Percentiles rank a stretch among this genome's conserved stretches.
phyloP scores from a whole-genome alignment of 2,888 invertebrate species.

The Diabrotica balteata region DNA sequence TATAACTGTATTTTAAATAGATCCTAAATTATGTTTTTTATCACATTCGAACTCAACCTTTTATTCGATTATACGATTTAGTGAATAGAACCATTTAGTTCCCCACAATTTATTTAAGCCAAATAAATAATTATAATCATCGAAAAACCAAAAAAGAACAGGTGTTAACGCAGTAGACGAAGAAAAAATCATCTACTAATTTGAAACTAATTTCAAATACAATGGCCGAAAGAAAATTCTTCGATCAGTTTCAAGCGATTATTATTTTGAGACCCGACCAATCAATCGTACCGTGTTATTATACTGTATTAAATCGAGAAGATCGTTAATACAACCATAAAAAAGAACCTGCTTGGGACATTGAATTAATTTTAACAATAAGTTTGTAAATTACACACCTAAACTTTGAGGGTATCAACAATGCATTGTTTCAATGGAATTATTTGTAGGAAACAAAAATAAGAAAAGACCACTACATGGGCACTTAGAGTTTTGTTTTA shows the following conservation, averaged over 20 bases:
- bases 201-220: slow-evolving; percentile 53
- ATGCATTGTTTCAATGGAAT: slow-evolving; percentile 31
- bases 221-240: slow-evolving; percentile 49
- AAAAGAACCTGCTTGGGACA: slow-evolving; percentile 48
- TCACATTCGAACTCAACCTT: too few relatives aligned
- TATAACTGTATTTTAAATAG: too few relatives aligned
- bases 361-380: slow-evolving; percentile 51
- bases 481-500: slow-evolving; percentile 1
- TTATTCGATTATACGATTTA: too few relatives aligned
- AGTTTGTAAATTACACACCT: slow-evolving; percentile 44
- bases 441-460: slow-evolving; percentile 14
- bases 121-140: slow-evolving; percentile 1
- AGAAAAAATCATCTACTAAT: slow-evolving; percentile 48
- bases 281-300: slow-evolving; percentile 55
- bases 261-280: slow-evolving; percentile 52
- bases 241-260: slow-evolving; percentile 51
- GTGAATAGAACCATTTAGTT: background rate
- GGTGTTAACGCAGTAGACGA: slow-evolving; percentile 44
- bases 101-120: background rate
- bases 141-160: slow-evolving; percentile 36
- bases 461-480: background rate
- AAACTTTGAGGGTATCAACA: slow-evolving; percentile 30
- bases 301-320: slow-evolving; percentile 50
- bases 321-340: slow-evolving; percentile 48
- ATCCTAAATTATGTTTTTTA: too few relatives aligned